Base-by-base conservation (phyloP, 1,140 invertebrate species). In the Pseudomyrmex dendroicus region DNA sequence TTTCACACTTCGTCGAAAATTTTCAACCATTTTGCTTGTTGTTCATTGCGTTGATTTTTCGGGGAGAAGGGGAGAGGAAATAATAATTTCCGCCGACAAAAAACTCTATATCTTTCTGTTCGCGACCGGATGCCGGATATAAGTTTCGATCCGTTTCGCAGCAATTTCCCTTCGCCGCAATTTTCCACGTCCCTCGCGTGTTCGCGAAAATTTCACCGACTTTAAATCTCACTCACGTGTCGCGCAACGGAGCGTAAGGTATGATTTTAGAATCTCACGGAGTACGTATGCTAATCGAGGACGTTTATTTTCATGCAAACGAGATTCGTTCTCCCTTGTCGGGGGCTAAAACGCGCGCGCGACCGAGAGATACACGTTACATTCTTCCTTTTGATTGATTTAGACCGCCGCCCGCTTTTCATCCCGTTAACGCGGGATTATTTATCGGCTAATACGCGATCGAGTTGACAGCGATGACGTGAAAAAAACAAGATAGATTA, bases 241-340 rank as follows among this genome's bases (percentile, higher is more conserved):
- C n/a, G n/a, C 13, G 5, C 35, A 7, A 35, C 62, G 35, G 35
- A 46, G 25, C 62, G 62, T 64, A 44, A 64, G 35, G 35, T 35
- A 64, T 46, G 22, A 64, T 64, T 64, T 64, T 44, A 15, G 62
- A 44, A 64, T 64, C 62, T 64, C 62, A 63, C 7, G 46, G 62
- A 64, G 62, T 64, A 17, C 35, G 62, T 64, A 64, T 64, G 62
- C 62, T 64, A 64, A 64, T 46, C 62, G 15, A 15, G 15, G 0
- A 2, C 13, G 35, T 35, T 64, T 64, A 64, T 64, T 64, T 64
- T 64, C 62, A 64, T 64, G 62, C 62, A 64, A 64, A 64, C 62
- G 62, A 64, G 62, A 64, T 46, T 5, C 35, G 20, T 35, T 5
- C 35, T 35, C 35, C 5, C 35, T 7, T 35, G 2, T 64, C 62